Base-by-base conservation (phyloP, 2,888 invertebrate species). In the Chrysotoxum bicinctum region DNA sequence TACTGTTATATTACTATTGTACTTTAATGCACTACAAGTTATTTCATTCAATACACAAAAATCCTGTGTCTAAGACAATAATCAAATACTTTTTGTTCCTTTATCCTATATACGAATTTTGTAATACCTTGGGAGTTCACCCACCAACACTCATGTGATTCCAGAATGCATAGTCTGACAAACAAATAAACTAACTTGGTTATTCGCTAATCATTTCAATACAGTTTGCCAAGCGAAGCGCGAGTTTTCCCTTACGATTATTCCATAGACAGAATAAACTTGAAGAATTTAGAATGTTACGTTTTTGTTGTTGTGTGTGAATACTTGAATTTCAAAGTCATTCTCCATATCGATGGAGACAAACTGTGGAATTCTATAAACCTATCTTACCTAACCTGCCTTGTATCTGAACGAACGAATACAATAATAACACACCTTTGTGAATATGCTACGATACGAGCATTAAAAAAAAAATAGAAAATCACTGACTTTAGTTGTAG, bases 321-420 rank as follows among this genome's bases (percentile, higher is more conserved):
- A 64, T 64, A 66, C 83, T 85, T 80, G 43, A 76, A 72, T 80
- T 80, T 80, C 80, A 80, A 85, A 80, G 83, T 64, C 83, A 79
- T 56, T 72, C 64, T 74, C 23, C 45, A 40, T 52, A 21, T 32
- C 30, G 32, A 19, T 35, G 10, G 16, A 19, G 52, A 40, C 54
- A 23, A 52, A 16, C 56, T 45, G 19, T 58, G 64, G 14, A 72
- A 54, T 32, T 56, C 74, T 84, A 26, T 68, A 60, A 48, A 50
- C 66, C 50, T 66, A 66, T 50, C 66, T 50, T 60, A 80, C 50
- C 66, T 52, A 73, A 73, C 79, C 50, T 68, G 40, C 50, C 43
- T 50, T 52, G 50, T n/a, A 37, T 50, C 26, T 37, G 26, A 19
- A 19, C 12, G 10, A 68, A 40, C 10, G 19, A 26, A 45, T 40